These are phyloP conservation scores for Ellobius talpinus DNA, from an alignment of 2,113 vertebrate genomes.

Conservation along the genomic window DNA sequence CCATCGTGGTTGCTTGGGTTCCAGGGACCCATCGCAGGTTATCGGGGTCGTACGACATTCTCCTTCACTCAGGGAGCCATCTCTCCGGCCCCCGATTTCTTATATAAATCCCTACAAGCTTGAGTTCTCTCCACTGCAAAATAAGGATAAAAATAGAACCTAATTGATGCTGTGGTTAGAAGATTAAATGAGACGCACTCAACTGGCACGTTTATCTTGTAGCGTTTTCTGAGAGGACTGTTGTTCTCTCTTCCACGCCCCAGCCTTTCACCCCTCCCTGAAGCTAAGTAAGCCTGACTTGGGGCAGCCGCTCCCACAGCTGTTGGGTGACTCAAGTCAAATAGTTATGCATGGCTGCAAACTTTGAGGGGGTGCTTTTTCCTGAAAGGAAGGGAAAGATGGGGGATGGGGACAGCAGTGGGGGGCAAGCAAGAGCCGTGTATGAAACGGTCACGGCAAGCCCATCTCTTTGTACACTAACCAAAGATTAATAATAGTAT, in stretches of 20 bases:
- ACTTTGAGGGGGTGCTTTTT: too few relatives aligned
- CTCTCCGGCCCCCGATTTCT: background rate
- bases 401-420: background rate
- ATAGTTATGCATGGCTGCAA: background rate
- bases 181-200: background rate
- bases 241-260: too few relatives aligned
- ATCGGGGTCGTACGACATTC: rapidly evolving
- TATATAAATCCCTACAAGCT: background rate
- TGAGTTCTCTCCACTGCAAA: background rate
- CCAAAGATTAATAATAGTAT: background rate
- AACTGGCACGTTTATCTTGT: background rate
- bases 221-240: too few relatives aligned
- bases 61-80: background rate
- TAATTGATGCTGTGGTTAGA: background rate
- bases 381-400: background rate
- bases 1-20: background rate
- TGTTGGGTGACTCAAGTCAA: background rate
- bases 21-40: background rate
- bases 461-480: background rate
- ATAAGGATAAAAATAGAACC: background rate
- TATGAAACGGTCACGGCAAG: background rate
- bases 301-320: background rate
- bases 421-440: too few relatives aligned
- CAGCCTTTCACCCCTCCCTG: background rate
- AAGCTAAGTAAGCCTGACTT: background rate